phyloP scores from a whole-genome alignment of 2,888 invertebrate species.

The Pemphredon lugubris region DNA sequence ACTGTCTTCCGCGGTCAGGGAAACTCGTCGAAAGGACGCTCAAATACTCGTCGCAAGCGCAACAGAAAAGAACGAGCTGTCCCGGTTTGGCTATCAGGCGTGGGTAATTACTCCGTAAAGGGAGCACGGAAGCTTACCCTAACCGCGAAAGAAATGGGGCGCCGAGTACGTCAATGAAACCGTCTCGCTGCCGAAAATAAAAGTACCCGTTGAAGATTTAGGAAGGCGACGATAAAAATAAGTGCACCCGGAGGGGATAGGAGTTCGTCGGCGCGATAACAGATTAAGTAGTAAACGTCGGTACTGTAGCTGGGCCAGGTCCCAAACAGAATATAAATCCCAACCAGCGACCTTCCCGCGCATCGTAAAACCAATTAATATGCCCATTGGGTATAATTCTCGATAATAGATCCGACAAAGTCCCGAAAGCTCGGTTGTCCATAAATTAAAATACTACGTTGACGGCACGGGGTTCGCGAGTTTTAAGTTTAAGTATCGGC shows the following conservation, averaged over 20 bases:
- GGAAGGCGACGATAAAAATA: conserved; percentile 61
- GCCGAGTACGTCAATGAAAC: conserved; percentile 56
- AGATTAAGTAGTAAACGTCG: conserved; percentile 48
- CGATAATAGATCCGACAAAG: neutral
- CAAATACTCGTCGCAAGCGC: conserved; percentile 13
- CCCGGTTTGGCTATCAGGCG: conserved; percentile 22
- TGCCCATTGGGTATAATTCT: neutral
- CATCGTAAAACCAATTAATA: neutral
- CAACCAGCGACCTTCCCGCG: neutral
- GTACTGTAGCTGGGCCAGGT: neutral
- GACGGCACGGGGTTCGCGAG: no score
- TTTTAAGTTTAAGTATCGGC: no score
- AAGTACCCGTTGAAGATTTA: conserved; percentile 39
- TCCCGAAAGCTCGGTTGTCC: neutral
- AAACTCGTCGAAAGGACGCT: no score
- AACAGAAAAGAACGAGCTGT: conserved; percentile 13
- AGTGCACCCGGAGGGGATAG: conserved; percentile 45
- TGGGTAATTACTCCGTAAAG: conserved; percentile 57
- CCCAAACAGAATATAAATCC: neutral
- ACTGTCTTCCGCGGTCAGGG: no score
- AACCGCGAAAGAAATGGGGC: conserved; percentile 41
- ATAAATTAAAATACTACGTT: no score
- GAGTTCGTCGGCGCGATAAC: conserved; percentile 48
- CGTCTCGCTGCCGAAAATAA: conserved; percentile 60
- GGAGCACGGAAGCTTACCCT: conserved; percentile 39